Evolutionary conservation across 2,797 vertebrate genomes (phyloP), one percentile per base, ranked within the genome.

Genomic region (Australoheros facetus): DNA sequence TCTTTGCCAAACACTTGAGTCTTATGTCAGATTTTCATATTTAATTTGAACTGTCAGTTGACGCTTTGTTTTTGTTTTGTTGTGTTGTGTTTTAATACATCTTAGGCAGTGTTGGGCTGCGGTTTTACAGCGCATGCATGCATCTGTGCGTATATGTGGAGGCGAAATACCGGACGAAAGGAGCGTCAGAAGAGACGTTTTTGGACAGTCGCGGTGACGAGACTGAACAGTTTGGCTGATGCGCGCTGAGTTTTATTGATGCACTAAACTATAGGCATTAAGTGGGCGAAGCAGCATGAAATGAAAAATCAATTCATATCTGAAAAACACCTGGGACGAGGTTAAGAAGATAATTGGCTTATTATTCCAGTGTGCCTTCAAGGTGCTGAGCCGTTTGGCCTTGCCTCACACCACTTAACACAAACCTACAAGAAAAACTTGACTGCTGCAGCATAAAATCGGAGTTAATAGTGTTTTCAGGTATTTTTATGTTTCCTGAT

Each of bases 1-100:
- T 85, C 60, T 89, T 91, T 90, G 91, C 91, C 92, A 94, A 94
- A 93, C 84, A 86, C 86, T 78, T 62, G 28, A 81, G 86, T 92
- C 89, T 89, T 88, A 85, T 19, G 2, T 82, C 66, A 19, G 11
- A 30, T 59, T 73, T 84, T 79, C 73, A 51, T 42, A 3, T 82
- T 58, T 28, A 55, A 69, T 75, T 78, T 81, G 75, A 16, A 71
- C 59, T 88, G 85, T 88, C 8, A 73, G 30, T 73, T 76, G 54
- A 42, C 7, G 12, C 39, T 42, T 8, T 5, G 26, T 3, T 42
- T 58, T 26, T 26, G 37, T 26, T 42, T 48, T 45, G 42, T 16
- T 45, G 12, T 42, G 12, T 17, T 51, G 11, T 19, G 72, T 45
- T 51, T 23, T n/a, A 51, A 19, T 53, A 42, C 81, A 82, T 72